A percentile compares a stretch with the other conserved stretches of the same genome.
These are phyloP conservation scores for Augochlora pura DNA, from an alignment of 1,140 invertebrate genomes.

Conservation along the genomic window DNA sequence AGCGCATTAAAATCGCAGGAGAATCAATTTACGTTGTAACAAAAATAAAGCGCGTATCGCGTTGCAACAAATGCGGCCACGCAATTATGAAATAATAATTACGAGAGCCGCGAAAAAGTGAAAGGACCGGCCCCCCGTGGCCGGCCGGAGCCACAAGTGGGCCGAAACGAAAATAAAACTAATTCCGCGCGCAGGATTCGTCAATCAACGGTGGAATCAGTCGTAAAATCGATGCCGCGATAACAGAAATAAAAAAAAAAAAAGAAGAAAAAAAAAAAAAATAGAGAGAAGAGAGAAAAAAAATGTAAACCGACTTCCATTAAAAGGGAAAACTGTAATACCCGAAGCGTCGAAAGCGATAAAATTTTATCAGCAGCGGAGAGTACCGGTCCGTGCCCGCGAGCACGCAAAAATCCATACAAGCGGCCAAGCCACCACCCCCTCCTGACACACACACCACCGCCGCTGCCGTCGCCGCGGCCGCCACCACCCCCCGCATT, in stretches of 20 bases:
- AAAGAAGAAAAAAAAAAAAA: too few species aligned
- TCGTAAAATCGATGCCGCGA: background rate
- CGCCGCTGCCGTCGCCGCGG: too few species aligned
- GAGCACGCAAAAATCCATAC: conserved; percentile 47
- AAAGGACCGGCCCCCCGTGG: too few species aligned
- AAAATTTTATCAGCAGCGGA: conserved; percentile 38
- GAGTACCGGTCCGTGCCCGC: conserved; percentile 16
- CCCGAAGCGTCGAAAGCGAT: conserved; percentile 34
- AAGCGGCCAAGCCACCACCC: conserved; percentile 12
- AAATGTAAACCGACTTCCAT: background rate
- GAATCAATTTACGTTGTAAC: too few species aligned
- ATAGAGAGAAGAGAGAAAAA: too few species aligned
- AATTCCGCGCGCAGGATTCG: background rate
- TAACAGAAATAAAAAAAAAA: background rate
- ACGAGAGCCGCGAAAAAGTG: background rate
- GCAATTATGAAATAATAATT: background rate
- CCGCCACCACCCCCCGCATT: too few species aligned
- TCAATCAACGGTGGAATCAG: too few species aligned
- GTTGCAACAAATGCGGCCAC: too few species aligned
- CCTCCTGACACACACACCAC: conserved; percentile 26
- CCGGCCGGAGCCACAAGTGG: background rate
- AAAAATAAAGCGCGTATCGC: too few species aligned
- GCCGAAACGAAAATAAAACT: background rate
- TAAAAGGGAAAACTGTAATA: conserved; percentile 7
- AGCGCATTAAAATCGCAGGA: too few species aligned